A percentile compares a stretch with the other conserved stretches of the same genome.
These are phyloP conservation scores for Blera fallax DNA, from an alignment of 2,888 invertebrate genomes.

Conservation along the genomic window DNA sequence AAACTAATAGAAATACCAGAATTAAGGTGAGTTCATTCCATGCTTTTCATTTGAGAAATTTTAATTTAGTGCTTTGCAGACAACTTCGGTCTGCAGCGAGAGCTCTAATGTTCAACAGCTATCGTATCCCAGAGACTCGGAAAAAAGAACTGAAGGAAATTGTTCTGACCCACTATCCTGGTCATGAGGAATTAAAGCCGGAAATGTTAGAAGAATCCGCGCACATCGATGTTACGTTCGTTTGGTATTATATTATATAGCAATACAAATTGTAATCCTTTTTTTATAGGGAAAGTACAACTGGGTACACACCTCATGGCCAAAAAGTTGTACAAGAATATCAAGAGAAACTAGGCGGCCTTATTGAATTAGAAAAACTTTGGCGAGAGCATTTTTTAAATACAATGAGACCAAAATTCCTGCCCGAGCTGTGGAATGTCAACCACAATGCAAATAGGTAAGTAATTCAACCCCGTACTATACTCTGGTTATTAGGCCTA, in stretches of 20 bases:
- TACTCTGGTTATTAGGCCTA: no score
- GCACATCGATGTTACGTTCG: slow-evolving; percentile 82
- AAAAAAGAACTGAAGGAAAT: slow-evolving; percentile 82
- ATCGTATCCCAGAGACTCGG: slow-evolving; percentile 83
- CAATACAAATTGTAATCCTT: background rate
- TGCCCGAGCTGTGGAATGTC: slow-evolving; percentile 90
- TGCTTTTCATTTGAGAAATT: background rate
- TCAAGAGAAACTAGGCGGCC: slow-evolving; percentile 82
- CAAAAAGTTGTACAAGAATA: slow-evolving; percentile 85
- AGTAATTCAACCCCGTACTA: no score
- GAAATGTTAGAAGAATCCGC: slow-evolving; percentile 83
- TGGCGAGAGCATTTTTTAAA: slow-evolving; percentile 90
- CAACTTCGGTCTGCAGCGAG: slow-evolving; percentile 85
- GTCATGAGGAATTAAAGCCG: slow-evolving; percentile 81
- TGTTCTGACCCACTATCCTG: slow-evolving; percentile 83
- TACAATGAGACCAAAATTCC: slow-evolving; percentile 87
- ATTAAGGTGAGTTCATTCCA: slow-evolving; percentile 74
- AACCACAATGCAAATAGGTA: slow-evolving; percentile 87
- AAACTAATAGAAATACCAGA: slow-evolving; percentile 80
- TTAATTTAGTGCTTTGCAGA: slow-evolving; percentile 76
- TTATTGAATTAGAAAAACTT: slow-evolving; percentile 86
- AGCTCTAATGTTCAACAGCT: slow-evolving; percentile 82
- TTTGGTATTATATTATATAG: slow-evolving; percentile 54
- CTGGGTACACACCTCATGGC: slow-evolving; percentile 84
- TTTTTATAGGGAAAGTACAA: slow-evolving; percentile 81